Evolutionary conservation across 2,113 vertebrate genomes (phyloP).

Genomic region (Stictonetta naevosa): DNA sequence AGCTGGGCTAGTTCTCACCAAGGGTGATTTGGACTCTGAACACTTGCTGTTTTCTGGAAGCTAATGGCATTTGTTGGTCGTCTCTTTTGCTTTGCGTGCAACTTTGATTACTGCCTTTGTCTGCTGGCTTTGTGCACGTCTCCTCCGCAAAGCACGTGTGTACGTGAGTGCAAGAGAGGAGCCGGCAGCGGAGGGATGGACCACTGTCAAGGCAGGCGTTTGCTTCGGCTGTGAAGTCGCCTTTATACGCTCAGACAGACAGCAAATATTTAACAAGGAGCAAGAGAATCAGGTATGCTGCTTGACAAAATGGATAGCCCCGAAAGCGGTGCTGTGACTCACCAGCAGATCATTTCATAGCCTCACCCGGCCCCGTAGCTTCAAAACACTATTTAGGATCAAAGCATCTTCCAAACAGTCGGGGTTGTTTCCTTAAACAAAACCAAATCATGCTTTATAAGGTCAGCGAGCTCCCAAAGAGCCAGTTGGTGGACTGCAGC

Average conservation of each 20-base stretch:
- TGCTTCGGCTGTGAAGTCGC: slow-evolving; percentile 20
- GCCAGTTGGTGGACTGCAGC: not conserved
- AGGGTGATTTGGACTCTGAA: not conserved
- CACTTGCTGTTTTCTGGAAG: slow-evolving; percentile 24
- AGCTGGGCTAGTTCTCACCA: not conserved
- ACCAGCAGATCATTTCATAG: not conserved
- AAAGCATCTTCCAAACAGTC: not conserved
- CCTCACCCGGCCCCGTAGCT: not conserved
- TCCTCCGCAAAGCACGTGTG: not conserved
- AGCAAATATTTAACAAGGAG: slow-evolving; percentile 75
- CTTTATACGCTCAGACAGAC: slow-evolving; percentile 72
- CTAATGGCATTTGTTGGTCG: not conserved
- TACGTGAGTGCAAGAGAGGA: accelerated
- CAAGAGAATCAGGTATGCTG: slow-evolving; percentile 49
- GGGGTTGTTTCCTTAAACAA: slow-evolving; percentile 30
- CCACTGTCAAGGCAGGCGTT: not conserved
- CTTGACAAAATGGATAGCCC: not conserved
- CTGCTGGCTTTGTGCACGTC: not conserved
- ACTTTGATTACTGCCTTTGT: not conserved
- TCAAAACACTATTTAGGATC: not conserved
- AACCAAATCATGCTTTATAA: slow-evolving; percentile 20
- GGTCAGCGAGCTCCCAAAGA: not conserved
- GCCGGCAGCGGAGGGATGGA: not conserved
- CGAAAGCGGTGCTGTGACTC: not conserved
- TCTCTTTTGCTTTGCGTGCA: not conserved